A percentile compares a stretch with the other conserved stretches of the same genome.
Evolutionary conservation across 2,797 vertebrate genomes (phyloP).

Genomic region (Argya squamiceps): DNA sequence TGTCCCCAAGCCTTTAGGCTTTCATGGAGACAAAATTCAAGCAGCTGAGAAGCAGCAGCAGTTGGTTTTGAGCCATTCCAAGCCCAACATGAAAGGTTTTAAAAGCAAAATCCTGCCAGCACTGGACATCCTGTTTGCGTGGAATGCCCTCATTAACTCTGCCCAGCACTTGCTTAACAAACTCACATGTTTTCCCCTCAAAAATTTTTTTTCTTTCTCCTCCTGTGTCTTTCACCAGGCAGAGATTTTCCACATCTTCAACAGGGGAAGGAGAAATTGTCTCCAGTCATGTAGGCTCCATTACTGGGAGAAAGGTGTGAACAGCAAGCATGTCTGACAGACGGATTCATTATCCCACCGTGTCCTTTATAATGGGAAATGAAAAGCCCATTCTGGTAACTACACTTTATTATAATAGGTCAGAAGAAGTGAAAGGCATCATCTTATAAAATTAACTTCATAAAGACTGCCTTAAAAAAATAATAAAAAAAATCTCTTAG

Average conservation of each 20-base stretch:
- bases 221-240: not conserved
- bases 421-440: constrained; percentile 65
- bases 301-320: constrained; percentile 68
- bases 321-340: constrained; percentile 63
- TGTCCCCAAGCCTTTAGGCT: not conserved
- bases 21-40: rapidly evolving
- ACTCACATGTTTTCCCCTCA: not conserved
- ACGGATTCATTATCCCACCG: constrained; percentile 57
- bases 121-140: not conserved
- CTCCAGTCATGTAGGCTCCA: constrained; percentile 60
- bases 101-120: not conserved
- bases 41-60: not conserved
- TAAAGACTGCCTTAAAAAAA: constrained; percentile 48
- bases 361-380: constrained; percentile 69
- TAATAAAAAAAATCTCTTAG: not conserved
- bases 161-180: not conserved
- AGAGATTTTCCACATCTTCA: constrained; percentile 28
- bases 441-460: constrained; percentile 70
- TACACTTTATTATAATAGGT: constrained; percentile 71
- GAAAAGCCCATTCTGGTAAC: constrained; percentile 72
- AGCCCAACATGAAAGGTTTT: not conserved
- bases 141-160: constrained; percentile 15
- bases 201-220: not conserved
- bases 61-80: not conserved
- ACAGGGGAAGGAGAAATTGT: constrained; percentile 54